Base-by-base conservation (phyloP, 1,140 invertebrate genomes). In the Metaphire vulgaris region DNA sequence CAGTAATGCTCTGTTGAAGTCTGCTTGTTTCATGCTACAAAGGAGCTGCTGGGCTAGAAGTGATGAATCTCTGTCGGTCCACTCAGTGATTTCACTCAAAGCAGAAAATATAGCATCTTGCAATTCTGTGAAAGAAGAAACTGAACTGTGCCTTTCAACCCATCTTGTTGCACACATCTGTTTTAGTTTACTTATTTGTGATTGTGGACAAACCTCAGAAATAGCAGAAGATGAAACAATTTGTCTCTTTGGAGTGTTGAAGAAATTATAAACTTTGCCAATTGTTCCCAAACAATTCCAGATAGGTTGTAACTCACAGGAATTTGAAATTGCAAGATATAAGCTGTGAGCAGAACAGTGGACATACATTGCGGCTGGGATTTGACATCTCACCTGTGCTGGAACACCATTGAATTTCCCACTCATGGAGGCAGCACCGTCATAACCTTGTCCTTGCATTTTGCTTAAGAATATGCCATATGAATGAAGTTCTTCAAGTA, bases 101-200 rank as follows among this genome's bases (percentile, higher is more conserved):
- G 72, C 72, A 64, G 33, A 64, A 74, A 74, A 41, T 30, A 74
- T 26, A 41, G 72, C 32, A 56, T 56, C 32, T 56, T 74, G 29
- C 2, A 74, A n/a, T 74, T 74, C 33, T 30, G 28, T 26, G 26
- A 74, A 74, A 41, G 72, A n/a, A 41, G 56, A 56, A 1, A 34
- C 29, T 41, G 72, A 74, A n/a, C 56, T 64, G 56, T 74, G 72
- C 29, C 72, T 74, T 74, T 74, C 33, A 14, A 74, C 72, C 33
- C 72, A 74, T 56, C 72, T 41, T 74, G 72, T 74, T 74, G 33
- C 72, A 74, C 72, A 74, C 72, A 74, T 74, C 33, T 41, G 33
- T 30, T n/a, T 74, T 30, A 74, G 56, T 74, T 74, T 74, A 28
- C 1, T 74, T 34, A 26, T 41, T 26, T 41, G 1, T 28, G 29